Evolutionary conservation across 2,113 vertebrate genomes (phyloP).

Genomic region (Herpailurus yagouaroundi): DNA sequence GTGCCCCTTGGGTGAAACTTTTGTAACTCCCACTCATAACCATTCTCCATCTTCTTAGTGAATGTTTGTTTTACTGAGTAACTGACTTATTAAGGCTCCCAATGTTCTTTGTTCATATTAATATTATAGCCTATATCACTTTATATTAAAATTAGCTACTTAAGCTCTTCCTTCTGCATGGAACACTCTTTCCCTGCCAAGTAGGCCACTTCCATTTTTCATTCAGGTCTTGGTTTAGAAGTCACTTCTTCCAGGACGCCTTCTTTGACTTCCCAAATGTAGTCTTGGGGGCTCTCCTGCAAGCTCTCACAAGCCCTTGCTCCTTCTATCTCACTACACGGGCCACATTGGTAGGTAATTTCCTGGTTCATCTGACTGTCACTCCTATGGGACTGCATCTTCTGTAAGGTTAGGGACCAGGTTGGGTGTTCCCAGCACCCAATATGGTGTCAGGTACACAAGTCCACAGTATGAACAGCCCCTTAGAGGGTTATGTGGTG

Average conservation of each 20-base stretch:
- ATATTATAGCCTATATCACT: neutral
- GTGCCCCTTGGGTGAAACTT: neutral
- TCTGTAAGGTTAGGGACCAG: neutral
- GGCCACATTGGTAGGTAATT: neutral
- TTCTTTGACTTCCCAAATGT: neutral
- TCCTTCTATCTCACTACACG: neutral
- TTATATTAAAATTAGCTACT: neutral
- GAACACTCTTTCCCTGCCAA: neutral
- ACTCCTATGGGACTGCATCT: neutral
- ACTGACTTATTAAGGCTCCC: neutral
- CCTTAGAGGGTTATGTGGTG: neutral
- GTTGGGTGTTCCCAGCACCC: no score
- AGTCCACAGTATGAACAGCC: neutral
- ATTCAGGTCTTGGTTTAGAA: constrained; percentile 19
- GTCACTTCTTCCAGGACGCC: constrained; percentile 43
- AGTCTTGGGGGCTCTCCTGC: neutral
- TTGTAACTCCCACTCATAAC: neutral
- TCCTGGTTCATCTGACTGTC: neutral
- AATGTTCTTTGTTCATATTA: neutral
- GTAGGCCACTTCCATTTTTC: neutral
- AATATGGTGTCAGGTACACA: neutral
- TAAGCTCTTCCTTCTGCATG: neutral
- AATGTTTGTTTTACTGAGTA: constrained; percentile 20
- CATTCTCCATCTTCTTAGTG: neutral
- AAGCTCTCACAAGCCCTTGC: neutral